phyloP scores from a whole-genome alignment of 2,888 invertebrate species.

The Pseudococcus longispinus region DNA sequence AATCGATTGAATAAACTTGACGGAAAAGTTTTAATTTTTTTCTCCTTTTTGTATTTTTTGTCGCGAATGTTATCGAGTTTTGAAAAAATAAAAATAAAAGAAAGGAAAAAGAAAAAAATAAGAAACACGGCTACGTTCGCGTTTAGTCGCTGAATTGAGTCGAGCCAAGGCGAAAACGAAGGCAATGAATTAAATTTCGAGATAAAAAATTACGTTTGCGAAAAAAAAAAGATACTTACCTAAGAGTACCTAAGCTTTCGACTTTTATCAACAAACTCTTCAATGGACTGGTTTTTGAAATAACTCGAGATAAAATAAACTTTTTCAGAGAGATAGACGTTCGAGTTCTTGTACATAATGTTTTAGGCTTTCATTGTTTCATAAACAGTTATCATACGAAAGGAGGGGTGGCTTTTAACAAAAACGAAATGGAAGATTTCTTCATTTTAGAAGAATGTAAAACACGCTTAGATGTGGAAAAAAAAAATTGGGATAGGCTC shows the following conservation, averaged over 20 bases:
- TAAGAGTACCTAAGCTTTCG: background rate
- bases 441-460: background rate
- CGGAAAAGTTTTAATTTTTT: background rate
- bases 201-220: slow-evolving; percentile 6
- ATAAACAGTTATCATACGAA: background rate
- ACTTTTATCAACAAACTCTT: slow-evolving; percentile 22
- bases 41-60: background rate
- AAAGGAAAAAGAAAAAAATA: background rate
- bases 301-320: background rate
- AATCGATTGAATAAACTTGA: background rate
- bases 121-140: background rate
- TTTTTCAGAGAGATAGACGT: background rate
- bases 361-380: too few species aligned
- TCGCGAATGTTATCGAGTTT: background rate
- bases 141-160: background rate
- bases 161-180: background rate
- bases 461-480: too few species aligned
- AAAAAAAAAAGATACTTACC: background rate
- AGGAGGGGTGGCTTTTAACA: background rate
- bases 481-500: too few species aligned
- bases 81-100: background rate
- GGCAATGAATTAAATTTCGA: slow-evolving; percentile 19
- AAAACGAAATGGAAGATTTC: background rate
- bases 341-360: background rate
- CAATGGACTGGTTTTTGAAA: background rate